These are phyloP conservation scores for Cancer borealis DNA, from an alignment of 2,888 invertebrate species.

Conservation along the genomic window DNA sequence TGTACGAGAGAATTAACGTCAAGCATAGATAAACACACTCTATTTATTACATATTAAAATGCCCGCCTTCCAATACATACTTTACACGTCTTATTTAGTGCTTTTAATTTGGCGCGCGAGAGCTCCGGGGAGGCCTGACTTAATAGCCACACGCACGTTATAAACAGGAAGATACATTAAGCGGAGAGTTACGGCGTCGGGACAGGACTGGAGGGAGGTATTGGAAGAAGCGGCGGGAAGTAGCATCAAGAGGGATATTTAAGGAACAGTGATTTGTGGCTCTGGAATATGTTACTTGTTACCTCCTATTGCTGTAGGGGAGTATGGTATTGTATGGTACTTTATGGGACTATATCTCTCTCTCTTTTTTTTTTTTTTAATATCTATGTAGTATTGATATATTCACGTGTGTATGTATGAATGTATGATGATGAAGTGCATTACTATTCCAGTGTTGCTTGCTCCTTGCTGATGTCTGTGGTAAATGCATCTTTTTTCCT, in stretches of 20 bases:
- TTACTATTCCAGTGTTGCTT: background rate
- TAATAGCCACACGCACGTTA: slow-evolving; percentile 43
- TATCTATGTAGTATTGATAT: slow-evolving; percentile 1
- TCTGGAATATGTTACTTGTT: background rate
- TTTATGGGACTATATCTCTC: background rate
- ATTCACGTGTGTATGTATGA: background rate
- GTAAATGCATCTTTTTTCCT: background rate
- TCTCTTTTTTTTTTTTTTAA: background rate
- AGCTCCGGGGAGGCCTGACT: background rate
- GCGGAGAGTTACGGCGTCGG: background rate
- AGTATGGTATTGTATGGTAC: background rate
- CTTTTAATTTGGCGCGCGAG: slow-evolving; percentile 26
- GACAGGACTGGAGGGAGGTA: background rate
- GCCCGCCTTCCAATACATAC: slow-evolving; percentile 38
- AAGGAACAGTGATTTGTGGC: background rate
- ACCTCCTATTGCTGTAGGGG: background rate
- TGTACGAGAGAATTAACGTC: slow-evolving; percentile 37
- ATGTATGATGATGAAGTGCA: background rate
- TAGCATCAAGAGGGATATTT: background rate
- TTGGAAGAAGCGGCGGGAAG: background rate
- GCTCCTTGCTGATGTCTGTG: background rate
- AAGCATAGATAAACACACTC: slow-evolving; percentile 20
- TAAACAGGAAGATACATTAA: slow-evolving; percentile 44
- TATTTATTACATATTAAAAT: slow-evolving; percentile 38
- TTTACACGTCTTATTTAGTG: slow-evolving; percentile 39